Conservation (phyloP, 2,797 vertebrate genomes). For the Coranthus polyacanthus region DNA sequence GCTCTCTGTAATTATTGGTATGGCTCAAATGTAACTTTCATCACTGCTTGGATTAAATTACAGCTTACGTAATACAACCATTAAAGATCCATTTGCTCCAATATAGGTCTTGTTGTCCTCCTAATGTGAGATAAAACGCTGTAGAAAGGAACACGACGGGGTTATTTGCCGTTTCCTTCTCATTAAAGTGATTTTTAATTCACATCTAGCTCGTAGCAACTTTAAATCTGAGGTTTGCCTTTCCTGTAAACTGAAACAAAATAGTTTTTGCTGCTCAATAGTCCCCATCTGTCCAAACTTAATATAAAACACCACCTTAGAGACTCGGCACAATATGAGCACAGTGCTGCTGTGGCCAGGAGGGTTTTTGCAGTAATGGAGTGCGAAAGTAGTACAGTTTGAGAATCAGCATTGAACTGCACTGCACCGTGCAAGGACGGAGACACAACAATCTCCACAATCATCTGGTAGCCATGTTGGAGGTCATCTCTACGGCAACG, state of each 20-base stretch:
- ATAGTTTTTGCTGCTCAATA: background rate
- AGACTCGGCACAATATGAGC: background rate
- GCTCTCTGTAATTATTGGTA: conserved; percentile 29
- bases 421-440: too few species aligned
- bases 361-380: conserved; percentile 35
- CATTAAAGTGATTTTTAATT: conserved; percentile 1
- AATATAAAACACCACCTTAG: conserved; percentile 3
- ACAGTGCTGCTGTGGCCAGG: conserved; percentile 21
- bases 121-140: conserved; percentile 23
- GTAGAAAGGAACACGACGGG: background rate
- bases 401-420: conserved; percentile 20
- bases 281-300: conserved; percentile 3
- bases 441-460: too few species aligned
- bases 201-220: background rate
- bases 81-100: conserved; percentile 29
- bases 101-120: conserved; percentile 17
- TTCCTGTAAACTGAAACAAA: conserved; percentile 14
- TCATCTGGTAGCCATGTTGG: too few species aligned
- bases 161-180: conserved; percentile 3
- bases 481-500: background rate
- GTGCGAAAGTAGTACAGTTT: background rate
- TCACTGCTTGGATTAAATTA: conserved; percentile 41
- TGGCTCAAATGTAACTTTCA: conserved; percentile 28
- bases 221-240: background rate
- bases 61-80: conserved; percentile 30